Conservation (phyloP, 2,113 vertebrate genomes). For the Tachysurus vachellii region DNA sequence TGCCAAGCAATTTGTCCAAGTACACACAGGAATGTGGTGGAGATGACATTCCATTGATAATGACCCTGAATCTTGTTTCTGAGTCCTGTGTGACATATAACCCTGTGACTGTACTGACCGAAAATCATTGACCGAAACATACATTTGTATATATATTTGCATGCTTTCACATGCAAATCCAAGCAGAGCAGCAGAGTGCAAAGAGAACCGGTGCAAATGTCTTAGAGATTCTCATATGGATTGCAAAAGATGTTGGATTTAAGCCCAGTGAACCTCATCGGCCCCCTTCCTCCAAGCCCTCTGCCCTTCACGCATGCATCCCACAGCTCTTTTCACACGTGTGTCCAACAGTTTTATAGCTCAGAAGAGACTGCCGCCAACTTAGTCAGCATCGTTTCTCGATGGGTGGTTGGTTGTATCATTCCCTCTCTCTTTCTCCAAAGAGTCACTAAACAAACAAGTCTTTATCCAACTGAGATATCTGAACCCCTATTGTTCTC, state of each 20-base stretch:
- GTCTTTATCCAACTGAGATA: conserved; percentile 65
- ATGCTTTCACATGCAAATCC: conserved; percentile 27
- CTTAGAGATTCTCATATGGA: conserved; percentile 15
- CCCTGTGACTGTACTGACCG: conserved; percentile 16
- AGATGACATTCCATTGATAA: conserved; percentile 43
- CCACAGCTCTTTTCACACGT: conserved; percentile 47
- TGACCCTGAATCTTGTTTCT: conserved; percentile 33
- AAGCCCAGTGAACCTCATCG: conserved; percentile 33
- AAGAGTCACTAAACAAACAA: conserved; percentile 63
- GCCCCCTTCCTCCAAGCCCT: not conserved
- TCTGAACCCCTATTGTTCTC: conserved; percentile 31
- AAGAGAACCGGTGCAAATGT: not conserved
- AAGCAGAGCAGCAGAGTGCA: conserved; percentile 27
- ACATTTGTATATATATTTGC: not conserved
- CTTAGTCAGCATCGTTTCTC: conserved; percentile 65
- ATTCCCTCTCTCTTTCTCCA: conserved; percentile 60
- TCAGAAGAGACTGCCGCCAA: conserved; percentile 54
- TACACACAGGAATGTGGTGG: conserved; percentile 40
- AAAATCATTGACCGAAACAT: too few relatives aligned
- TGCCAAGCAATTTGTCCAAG: conserved; percentile 44
- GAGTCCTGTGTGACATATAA: conserved; percentile 26
- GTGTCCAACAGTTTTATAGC: conserved; percentile 45
- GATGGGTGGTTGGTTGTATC: conserved; percentile 69
- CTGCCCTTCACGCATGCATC: conserved; percentile 32
- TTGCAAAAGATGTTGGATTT: conserved; percentile 44